These are phyloP conservation scores for Pycnonotus jocosus DNA, from an alignment of 2,113 vertebrate genomes.

Conservation along the genomic window DNA sequence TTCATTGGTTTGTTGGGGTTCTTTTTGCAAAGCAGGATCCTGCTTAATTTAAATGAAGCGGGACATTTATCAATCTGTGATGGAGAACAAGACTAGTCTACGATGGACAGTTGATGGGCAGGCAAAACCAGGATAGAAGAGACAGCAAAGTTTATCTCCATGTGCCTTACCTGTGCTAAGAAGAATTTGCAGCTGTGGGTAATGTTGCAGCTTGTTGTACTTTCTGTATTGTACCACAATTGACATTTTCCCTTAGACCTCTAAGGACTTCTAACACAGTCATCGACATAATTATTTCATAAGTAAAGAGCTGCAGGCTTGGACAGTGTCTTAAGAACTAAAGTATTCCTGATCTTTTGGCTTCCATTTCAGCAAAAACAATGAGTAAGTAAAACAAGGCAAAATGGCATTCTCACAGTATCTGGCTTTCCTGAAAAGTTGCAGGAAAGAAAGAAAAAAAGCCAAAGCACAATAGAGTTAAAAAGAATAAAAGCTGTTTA, in stretches of 20 bases:
- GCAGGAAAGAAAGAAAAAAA: neutral
- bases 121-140: neutral
- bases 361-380: neutral
- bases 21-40: neutral
- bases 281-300: neutral
- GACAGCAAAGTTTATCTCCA: fast-evolving
- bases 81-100: neutral
- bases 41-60: neutral
- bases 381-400: neutral
- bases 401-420: neutral
- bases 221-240: neutral
- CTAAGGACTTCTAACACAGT: neutral
- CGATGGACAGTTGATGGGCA: neutral
- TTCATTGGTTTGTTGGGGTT: neutral
- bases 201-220: neutral
- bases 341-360: neutral
- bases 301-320: conserved; percentile 23
- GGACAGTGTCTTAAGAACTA: neutral
- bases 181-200: neutral
- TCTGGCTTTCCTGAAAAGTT: neutral
- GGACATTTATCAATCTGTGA: neutral
- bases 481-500: neutral
- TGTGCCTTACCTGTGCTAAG: neutral
- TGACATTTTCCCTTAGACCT: neutral
- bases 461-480: neutral